Percentiles rank a stretch among this genome's conserved stretches.
Evolutionary conservation across 2,888 invertebrate genomes (phyloP).

Genomic region (Brachyopa scutellaris): DNA sequence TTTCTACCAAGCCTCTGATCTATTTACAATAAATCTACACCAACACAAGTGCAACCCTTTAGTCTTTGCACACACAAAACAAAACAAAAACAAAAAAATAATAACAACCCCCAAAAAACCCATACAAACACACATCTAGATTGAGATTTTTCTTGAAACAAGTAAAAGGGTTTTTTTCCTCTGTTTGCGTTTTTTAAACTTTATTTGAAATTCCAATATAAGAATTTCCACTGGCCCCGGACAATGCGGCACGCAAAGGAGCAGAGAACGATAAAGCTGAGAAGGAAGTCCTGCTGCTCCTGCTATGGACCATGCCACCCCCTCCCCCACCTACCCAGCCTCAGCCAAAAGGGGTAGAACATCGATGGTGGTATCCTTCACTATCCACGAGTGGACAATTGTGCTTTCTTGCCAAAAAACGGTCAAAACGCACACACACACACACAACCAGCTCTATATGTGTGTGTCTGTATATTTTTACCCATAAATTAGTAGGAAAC

Average conservation of each 20-base stretch:
- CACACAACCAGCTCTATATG: slow-evolving; percentile 57
- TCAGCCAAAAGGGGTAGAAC: slow-evolving; percentile 59
- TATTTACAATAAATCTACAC: slow-evolving; percentile 72
- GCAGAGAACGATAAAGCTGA: slow-evolving; percentile 47
- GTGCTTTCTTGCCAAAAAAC: slow-evolving; percentile 73
- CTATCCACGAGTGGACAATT: slow-evolving; percentile 71
- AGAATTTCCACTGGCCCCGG: slow-evolving; percentile 65
- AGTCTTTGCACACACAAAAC: slow-evolving; percentile 20
- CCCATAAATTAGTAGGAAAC: slow-evolving; percentile 68
- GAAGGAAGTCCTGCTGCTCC: slow-evolving; percentile 38
- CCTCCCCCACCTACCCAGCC: slow-evolving; percentile 14
- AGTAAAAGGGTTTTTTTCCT: slow-evolving; percentile 50
- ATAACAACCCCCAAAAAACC: slow-evolving; percentile 36
- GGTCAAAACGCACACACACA: slow-evolving; percentile 69
- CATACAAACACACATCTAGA: slow-evolving; percentile 60
- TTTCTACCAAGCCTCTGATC: slow-evolving; percentile 57
- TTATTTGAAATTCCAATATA: slow-evolving; percentile 72
- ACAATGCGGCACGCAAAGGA: slow-evolving; percentile 42
- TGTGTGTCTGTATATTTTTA: slow-evolving; percentile 74
- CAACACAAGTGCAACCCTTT: slow-evolving; percentile 43
- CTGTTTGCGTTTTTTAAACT: slow-evolving; percentile 60
- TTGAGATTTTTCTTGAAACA: slow-evolving; percentile 72
- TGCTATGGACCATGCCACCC: neutral
- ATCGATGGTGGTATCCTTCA: slow-evolving; percentile 60
- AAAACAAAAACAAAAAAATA: slow-evolving; percentile 4